Evolutionary conservation across 2,888 invertebrate species (phyloP), one percentile per base, ranked within the genome.

Genomic region (Ophraella communa): DNA sequence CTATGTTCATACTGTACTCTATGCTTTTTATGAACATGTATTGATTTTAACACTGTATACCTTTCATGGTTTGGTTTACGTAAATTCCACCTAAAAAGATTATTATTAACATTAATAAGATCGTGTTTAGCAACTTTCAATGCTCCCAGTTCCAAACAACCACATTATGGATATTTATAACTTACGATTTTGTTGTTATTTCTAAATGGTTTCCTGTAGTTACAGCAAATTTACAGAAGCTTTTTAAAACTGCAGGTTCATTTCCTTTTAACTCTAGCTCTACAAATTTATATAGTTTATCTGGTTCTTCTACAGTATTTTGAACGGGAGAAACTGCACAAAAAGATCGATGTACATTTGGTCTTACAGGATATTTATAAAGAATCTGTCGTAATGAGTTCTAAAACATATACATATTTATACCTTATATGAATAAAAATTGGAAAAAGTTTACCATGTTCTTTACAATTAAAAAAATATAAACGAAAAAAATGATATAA

Each of bases 1-100:
- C 98, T 87, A 17, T 92, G 88, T 85, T 99, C 99, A 82, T 99
- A 99, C 78, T 98, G 98, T 0, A 95, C 95, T 78, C 91, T 87
- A 82, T 97, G 96, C 77, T 98, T 98, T 80, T 96, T 96, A 79
- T 92, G 91, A 72, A 95, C 91, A 80, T 94, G 94, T 33, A 93
- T 93, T 47, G 94, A 93, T 79, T 93, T 93, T 4, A 98, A 84
- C 8, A 98, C 83, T 0, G 94, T 94, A 77, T 89, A 87, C 58
- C 94, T 87, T 70, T 92, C 88, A 74, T 93, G 90, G 63, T 87
- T 84, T 1, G 93, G 86, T 83, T 91, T 93, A 53, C 87, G 84
- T 42, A 89, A 86, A 23, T 89, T 88, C 87, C 89, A 89, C 73
- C 95, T 96, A n/a, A 20, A 21, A 18, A 45, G 8, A 10, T 11